phyloP scores from a whole-genome alignment of 2,113 vertebrate species.

The Merops nubicus region DNA sequence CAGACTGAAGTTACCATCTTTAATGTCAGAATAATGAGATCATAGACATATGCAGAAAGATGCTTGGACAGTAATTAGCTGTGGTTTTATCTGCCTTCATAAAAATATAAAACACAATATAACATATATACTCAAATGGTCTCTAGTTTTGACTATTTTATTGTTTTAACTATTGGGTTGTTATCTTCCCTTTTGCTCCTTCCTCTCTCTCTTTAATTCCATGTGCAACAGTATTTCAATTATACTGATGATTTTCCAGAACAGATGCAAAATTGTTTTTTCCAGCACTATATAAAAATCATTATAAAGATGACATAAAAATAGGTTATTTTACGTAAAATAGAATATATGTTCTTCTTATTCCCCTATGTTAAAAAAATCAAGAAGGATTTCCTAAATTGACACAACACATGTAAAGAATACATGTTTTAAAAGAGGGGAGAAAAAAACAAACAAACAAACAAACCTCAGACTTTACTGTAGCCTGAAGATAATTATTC shows the following conservation, averaged over 20 bases:
- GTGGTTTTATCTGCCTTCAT: neutral
- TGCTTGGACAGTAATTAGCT: neutral
- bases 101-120: neutral
- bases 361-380: neutral
- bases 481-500: slow-evolving; percentile 74
- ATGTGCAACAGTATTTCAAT: neutral
- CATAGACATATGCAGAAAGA: neutral
- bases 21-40: neutral
- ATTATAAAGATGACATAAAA: neutral
- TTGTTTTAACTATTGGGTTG: neutral
- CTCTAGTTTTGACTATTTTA: neutral
- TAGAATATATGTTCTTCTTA: neutral
- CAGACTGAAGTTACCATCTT: neutral
- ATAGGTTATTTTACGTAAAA: neutral
- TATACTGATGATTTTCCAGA: neutral
- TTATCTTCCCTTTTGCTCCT: neutral
- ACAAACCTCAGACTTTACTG: neutral
- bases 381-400: neutral
- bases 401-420: neutral
- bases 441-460: too few relatives aligned
- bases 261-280: neutral
- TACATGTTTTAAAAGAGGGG: neutral
- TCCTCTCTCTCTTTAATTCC: neutral
- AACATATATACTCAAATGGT: neutral
- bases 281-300: neutral